A percentile compares a stretch with the other conserved stretches of the same genome.
Evolutionary conservation across 2,113 vertebrate genomes (phyloP).

Genomic region (Arvicanthis niloticus): DNA sequence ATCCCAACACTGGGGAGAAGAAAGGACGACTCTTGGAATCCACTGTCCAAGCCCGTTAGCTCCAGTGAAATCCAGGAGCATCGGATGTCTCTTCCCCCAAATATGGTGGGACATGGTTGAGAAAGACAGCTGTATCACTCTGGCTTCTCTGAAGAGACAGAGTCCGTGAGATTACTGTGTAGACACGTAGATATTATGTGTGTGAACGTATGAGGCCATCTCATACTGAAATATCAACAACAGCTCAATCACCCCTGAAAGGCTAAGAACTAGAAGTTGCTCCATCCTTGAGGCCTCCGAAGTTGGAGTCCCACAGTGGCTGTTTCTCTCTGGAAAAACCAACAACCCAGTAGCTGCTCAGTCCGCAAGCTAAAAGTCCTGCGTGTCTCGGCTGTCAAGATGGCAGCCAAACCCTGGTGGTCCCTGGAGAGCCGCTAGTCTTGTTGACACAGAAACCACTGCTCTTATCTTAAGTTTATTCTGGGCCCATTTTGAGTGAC

Average conservation of each 20-base stretch:
- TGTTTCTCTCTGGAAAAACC: not conserved
- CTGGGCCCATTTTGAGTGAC: not conserved
- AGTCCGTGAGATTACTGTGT: not conserved
- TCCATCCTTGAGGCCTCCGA: not conserved
- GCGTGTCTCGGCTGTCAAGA: not conserved
- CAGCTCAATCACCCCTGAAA: not conserved
- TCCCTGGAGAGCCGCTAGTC: not conserved
- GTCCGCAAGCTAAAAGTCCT: not conserved
- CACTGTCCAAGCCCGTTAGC: not conserved
- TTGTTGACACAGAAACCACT: not conserved
- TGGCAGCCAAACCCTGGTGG: not conserved
- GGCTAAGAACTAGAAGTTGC: not conserved
- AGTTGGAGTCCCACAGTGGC: not conserved
- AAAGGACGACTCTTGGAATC: not conserved
- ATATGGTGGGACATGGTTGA: not conserved
- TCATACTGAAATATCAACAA: not conserved
- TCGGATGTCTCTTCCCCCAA: not conserved
- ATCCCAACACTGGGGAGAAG: not conserved
- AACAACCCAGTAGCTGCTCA: not conserved
- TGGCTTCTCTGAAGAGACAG: not conserved
- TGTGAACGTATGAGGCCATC: not conserved
- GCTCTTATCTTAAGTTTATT: not conserved
- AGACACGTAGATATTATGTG: not conserved
- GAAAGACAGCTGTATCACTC: not conserved
- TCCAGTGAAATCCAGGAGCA: not conserved